A percentile compares a stretch with the other conserved stretches of the same genome.
Evolutionary conservation across 2,113 vertebrate species (phyloP).

Genomic region (Excalfactoria chinensis): DNA sequence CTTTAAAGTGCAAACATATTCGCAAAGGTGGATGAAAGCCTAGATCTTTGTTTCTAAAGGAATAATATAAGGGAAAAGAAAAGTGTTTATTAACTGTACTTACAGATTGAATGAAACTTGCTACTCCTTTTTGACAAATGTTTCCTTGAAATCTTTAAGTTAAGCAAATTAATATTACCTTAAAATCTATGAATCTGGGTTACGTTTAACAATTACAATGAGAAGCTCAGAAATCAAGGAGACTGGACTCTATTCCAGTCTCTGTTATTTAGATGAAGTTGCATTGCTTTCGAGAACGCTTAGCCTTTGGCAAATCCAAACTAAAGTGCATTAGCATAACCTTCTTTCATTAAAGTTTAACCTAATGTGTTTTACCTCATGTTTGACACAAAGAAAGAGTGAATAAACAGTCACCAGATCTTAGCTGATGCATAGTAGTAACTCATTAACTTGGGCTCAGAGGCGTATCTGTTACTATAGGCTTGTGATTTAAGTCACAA

Average conservation of each 20-base stretch:
- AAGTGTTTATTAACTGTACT: neutral
- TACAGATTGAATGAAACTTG: neutral
- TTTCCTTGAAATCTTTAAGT: neutral
- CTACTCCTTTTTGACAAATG: neutral
- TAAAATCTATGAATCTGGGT: neutral
- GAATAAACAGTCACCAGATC: neutral
- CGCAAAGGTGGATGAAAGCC: neutral
- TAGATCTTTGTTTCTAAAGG: neutral
- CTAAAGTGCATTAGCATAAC: neutral
- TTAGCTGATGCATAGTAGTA: neutral
- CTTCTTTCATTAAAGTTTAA: constrained; percentile 21
- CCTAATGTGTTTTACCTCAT: constrained; percentile 2
- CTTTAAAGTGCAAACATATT: neutral
- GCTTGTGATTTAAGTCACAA: neutral
- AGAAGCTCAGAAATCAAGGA: neutral
- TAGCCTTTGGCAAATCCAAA: neutral
- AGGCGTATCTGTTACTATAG: neutral
- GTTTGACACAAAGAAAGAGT: neutral
- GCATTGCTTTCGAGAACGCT: neutral
- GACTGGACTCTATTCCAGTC: neutral
- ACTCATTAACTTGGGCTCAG: neutral
- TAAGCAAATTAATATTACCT: neutral
- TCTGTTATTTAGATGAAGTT: neutral
- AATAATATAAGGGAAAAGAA: neutral
- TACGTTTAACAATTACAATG: neutral